Evolutionary conservation across 2,888 invertebrate species (phyloP).

Genomic region (Cantharis lateralis): DNA sequence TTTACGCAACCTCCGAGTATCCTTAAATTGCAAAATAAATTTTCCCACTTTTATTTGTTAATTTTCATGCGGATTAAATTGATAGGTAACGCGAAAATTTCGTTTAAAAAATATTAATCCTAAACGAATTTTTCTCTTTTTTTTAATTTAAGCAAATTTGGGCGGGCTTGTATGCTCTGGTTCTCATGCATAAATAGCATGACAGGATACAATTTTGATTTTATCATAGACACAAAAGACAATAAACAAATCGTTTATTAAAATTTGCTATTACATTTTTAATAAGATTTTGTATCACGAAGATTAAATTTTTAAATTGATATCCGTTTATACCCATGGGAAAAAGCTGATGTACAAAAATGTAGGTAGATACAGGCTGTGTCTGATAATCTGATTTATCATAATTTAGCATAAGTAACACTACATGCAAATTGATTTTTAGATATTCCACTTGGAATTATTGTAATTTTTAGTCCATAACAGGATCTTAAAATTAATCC

Average conservation of each 20-base stretch:
- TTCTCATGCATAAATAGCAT: slow-evolving; percentile 5
- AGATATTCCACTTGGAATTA: not conserved
- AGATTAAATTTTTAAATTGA: not conserved
- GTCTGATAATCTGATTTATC: not conserved
- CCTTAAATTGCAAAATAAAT: not conserved
- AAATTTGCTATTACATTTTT: not conserved
- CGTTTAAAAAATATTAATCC: not conserved
- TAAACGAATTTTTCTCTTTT: not conserved
- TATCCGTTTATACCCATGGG: not conserved
- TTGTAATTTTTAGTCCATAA: not conserved
- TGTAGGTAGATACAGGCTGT: not conserved
- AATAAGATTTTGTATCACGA: not conserved
- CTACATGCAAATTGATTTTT: not conserved
- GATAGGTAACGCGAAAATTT: not conserved
- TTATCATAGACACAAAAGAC: not conserved
- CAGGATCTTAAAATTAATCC: not conserved
- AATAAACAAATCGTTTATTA: not conserved
- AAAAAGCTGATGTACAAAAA: not conserved
- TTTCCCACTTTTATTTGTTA: not conserved
- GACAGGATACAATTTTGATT: slow-evolving; percentile 1
- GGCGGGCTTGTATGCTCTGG: not conserved
- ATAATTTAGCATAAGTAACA: not conserved
- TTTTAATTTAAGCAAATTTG: not conserved
- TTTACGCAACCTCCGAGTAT: not conserved
- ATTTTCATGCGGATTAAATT: not conserved